A percentile compares a stretch with the other conserved stretches of the same genome.
Evolutionary conservation across 2,888 invertebrate genomes (phyloP).

Genomic region (Cenopis cana): DNA sequence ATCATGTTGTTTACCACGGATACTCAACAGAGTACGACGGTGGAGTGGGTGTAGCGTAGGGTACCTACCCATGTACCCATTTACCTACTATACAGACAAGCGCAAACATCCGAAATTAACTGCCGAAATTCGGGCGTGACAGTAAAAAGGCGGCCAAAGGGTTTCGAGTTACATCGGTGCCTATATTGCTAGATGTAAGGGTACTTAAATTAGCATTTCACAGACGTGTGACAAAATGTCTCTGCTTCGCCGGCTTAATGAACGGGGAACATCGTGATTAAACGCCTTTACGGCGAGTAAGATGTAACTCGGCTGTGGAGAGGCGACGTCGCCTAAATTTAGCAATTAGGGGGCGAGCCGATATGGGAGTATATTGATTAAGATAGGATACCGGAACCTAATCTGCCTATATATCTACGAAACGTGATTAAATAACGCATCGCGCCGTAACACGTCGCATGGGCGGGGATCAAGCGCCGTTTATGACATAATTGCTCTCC

Average conservation of each 20-base stretch:
- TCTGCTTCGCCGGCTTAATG: slow-evolving; percentile 73
- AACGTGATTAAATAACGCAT: slow-evolving; percentile 46
- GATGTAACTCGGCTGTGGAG: slow-evolving; percentile 56
- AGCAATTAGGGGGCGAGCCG: slow-evolving; percentile 67
- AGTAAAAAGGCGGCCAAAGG: slow-evolving; percentile 71
- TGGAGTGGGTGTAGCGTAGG: too few relatives aligned
- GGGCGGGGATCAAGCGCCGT: slow-evolving; percentile 2
- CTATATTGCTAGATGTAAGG: slow-evolving; percentile 76
- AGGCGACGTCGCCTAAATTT: slow-evolving; percentile 65
- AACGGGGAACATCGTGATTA: slow-evolving; percentile 78
- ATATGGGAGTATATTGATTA: slow-evolving; percentile 63
- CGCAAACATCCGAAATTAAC: slow-evolving; percentile 66
- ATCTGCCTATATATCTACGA: slow-evolving; percentile 52
- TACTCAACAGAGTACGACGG: not conserved
- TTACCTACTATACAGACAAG: not conserved
- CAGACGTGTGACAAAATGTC: slow-evolving; percentile 75
- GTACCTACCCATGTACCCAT: slow-evolving; percentile 3
- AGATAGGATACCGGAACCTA: slow-evolving; percentile 54
- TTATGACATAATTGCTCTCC: slow-evolving; percentile 26
- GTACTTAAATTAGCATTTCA: slow-evolving; percentile 83
- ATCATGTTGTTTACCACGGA: not conserved
- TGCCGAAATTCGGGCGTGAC: slow-evolving; percentile 60
- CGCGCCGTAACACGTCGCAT: not conserved
- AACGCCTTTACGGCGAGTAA: slow-evolving; percentile 68
- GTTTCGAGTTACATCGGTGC: slow-evolving; percentile 57